Evolutionary conservation across 1,140 invertebrate genomes (phyloP).

Genomic region (Himalopsyche phryganea): DNA sequence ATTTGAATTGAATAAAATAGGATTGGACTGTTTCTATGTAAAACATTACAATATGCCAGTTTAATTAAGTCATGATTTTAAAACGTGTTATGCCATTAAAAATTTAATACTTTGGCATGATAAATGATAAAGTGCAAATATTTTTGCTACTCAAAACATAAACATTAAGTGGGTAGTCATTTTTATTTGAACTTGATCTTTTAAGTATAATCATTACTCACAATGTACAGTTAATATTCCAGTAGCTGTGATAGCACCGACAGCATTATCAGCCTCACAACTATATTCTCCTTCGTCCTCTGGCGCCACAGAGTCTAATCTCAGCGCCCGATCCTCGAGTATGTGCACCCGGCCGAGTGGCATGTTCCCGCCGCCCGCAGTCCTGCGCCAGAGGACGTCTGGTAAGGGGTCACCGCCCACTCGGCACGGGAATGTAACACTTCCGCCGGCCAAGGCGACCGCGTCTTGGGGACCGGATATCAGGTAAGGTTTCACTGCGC

Average conservation of each 20-base stretch:
- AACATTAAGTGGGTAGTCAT: no score
- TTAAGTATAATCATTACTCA: no score
- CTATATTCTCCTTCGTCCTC: constrained; percentile 87
- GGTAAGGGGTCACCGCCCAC: constrained; percentile 73
- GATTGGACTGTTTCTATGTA: no score
- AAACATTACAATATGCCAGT: no score
- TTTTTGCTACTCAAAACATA: no score
- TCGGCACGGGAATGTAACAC: constrained; percentile 75
- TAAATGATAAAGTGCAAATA: no score
- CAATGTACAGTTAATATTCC: constrained; percentile 78
- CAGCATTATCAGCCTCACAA: constrained; percentile 82
- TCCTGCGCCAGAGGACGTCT: constrained; percentile 68
- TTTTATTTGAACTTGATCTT: no score
- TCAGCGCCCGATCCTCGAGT: constrained; percentile 73
- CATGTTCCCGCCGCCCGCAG: constrained; percentile 66
- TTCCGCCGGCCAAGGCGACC: constrained; percentile 65
- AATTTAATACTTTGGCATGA: no score
- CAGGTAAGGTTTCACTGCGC: constrained; percentile 75
- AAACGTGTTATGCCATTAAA: no score
- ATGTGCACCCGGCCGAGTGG: constrained; percentile 72
- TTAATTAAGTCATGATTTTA: no score
- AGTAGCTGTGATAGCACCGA: constrained; percentile 77
- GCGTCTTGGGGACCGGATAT: constrained; percentile 74
- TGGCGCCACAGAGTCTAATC: constrained; percentile 68
- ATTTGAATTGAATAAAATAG: no score